phyloP scores from a whole-genome alignment of 1,140 invertebrate genomes.

The Caenorhabditis briggsae region DNA sequence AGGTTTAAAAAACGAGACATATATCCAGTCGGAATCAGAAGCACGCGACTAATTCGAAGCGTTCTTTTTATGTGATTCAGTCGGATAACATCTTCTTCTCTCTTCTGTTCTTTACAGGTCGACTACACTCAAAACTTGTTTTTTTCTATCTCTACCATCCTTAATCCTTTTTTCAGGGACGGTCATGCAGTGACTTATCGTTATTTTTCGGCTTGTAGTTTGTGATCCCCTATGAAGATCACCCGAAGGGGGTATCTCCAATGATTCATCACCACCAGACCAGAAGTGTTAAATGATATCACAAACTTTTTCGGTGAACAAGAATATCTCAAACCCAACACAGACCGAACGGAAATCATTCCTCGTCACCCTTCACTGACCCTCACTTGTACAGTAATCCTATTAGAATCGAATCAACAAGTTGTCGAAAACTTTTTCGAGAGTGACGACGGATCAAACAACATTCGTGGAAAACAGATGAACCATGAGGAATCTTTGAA shows the following conservation, averaged over 20 bases:
- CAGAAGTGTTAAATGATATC: conserved; percentile 8
- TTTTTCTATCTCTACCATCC: conserved; percentile 16
- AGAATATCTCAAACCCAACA: neutral
- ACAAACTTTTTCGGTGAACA: conserved; percentile 18
- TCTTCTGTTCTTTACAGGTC: conserved; percentile 19
- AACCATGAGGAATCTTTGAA: neutral
- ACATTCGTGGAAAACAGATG: neutral
- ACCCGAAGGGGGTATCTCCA: conserved; percentile 11
- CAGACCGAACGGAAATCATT: neutral
- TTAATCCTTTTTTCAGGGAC: conserved; percentile 28
- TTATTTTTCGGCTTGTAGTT: conserved; percentile 13
- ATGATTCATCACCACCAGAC: conserved; percentile 21
- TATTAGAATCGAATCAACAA: conserved; percentile 42
- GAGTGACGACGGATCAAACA: neutral
- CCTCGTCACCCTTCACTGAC: conserved; percentile 18
- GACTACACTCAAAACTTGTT: conserved; percentile 44
- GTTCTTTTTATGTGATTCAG: neutral
- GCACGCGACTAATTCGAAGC: neutral
- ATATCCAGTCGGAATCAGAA: neutral
- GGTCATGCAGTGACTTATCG: conserved; percentile 44
- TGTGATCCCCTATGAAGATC: conserved; percentile 25
- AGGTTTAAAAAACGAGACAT: neutral
- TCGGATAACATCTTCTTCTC: conserved; percentile 5
- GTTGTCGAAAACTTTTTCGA: neutral
- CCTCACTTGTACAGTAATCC: conserved; percentile 33